phyloP scores from a whole-genome alignment of 2,797 vertebrate genomes.

The Argentina silus region DNA sequence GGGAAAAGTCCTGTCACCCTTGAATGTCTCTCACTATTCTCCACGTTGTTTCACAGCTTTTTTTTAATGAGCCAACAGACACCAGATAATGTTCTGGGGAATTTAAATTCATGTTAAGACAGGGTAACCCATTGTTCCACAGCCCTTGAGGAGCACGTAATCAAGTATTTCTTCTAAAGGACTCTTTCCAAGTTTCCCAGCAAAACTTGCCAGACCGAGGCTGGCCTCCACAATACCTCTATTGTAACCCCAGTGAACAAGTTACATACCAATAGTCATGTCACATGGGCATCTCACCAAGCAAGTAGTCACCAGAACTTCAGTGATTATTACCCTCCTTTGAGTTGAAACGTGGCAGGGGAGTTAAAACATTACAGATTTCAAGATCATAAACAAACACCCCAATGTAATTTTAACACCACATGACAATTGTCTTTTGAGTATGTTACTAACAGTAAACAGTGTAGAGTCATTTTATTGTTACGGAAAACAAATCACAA shows the following conservation, averaged over 20 bases:
- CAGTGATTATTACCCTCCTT: constrained; percentile 41
- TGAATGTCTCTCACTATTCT: too few relatives aligned
- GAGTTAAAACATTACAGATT: not conserved
- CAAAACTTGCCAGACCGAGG: constrained; percentile 26
- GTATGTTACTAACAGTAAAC: not conserved
- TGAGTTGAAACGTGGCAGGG: constrained; percentile 14
- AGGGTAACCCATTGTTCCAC: constrained; percentile 39
- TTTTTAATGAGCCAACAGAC: not conserved
- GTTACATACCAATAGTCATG: constrained; percentile 39
- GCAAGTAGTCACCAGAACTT: constrained; percentile 35
- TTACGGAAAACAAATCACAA: constrained; percentile 5
- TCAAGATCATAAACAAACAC: constrained; percentile 1
- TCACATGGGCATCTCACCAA: constrained; percentile 55
- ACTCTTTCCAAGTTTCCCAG: constrained; percentile 37
- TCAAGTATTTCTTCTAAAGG: constrained; percentile 26
- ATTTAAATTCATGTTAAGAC: constrained; percentile 14
- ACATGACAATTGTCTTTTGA: not conserved
- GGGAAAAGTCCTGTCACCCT: not conserved
- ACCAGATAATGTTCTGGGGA: not conserved
- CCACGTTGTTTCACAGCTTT: not conserved
- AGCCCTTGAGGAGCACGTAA: constrained; percentile 33
- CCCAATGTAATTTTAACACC: not conserved
- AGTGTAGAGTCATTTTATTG: not conserved
- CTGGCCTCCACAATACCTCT: constrained; percentile 48
- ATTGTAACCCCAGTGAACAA: constrained; percentile 59